Evolutionary conservation across 2,113 vertebrate species (phyloP).

Genomic region (Cyanoramphus novaezelandiae): DNA sequence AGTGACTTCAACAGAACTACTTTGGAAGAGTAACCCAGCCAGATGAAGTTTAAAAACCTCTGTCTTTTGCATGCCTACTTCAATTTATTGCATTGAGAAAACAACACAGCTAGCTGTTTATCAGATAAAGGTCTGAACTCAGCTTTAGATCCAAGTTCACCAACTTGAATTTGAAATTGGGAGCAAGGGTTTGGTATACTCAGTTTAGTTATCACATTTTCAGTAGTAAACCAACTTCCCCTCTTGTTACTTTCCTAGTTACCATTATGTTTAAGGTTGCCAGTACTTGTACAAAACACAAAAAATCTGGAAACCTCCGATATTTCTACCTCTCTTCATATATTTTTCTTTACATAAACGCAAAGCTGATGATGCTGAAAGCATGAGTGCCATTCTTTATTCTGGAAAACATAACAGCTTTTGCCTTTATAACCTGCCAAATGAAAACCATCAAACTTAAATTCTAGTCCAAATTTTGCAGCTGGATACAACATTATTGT

Average conservation of each 20-base stretch:
- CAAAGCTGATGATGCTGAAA: neutral
- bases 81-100: neutral
- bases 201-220: neutral
- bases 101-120: neutral
- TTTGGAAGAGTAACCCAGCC: neutral
- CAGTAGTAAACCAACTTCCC: neutral
- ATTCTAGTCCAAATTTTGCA: conserved; percentile 13
- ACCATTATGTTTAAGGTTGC: neutral
- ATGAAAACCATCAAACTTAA: neutral
- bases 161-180: neutral
- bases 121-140: neutral
- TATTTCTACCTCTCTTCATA: neutral
- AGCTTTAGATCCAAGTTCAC: neutral
- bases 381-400: neutral
- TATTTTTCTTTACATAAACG: neutral
- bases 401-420: neutral
- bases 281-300: neutral
- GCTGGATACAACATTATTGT: neutral
- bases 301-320: neutral
- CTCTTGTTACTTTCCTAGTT: neutral
- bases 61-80: neutral
- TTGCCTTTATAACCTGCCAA: neutral
- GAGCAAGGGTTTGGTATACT: neutral
- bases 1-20: neutral
- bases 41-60: neutral